Base-by-base conservation (phyloP, 2,888 invertebrate species). In the Aproaerema taeniolella region DNA sequence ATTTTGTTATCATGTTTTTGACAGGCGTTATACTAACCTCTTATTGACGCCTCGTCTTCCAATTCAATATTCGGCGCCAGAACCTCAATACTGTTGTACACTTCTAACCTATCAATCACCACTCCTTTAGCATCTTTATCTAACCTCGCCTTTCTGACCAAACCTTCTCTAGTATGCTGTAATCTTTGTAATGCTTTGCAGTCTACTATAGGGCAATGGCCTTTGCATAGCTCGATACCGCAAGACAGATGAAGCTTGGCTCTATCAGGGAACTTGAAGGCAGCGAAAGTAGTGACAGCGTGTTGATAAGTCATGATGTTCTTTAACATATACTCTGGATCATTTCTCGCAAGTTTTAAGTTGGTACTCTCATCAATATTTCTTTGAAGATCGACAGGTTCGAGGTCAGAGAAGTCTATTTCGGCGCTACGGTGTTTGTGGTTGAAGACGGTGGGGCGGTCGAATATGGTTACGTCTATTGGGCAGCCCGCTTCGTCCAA, bases 181-280 rank as follows among this genome's bases (percentile, higher is more conserved):
- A 85, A 82, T 42, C 68, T 83, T 43, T 78, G 78, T 34, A 87
- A 50, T 7, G 72, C 71, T 49, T 67, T 80, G 44, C 87, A 87
- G 47, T 88, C 87, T 31, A 93, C 91, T 58, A 87, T 74, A 1
- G 90, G 90, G 61, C 95, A 95, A 46, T 80, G 85, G 35, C 91
- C 91, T 68, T 91, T 90, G 61, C 95, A 95, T n/a, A 94, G 74
- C 53, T 93, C 91, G 30, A 95, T 88, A 11, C 90, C 90, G 69
- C 95, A 95, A n/a, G 91, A 91, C 31, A 94, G 78, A 69, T 94
- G 94, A 28, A 95, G 74, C 45, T 92, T 90, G 45, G 93, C 92
- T 47, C 93, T 86, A 59, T 94, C 94, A 2, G 94, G 94, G 71
- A 95, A 95, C 61, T 94, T 94, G 60, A 95, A 95, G 2, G 94